Conservation (phyloP, 2,113 vertebrate species). For the Desmodus rotundus region DNA sequence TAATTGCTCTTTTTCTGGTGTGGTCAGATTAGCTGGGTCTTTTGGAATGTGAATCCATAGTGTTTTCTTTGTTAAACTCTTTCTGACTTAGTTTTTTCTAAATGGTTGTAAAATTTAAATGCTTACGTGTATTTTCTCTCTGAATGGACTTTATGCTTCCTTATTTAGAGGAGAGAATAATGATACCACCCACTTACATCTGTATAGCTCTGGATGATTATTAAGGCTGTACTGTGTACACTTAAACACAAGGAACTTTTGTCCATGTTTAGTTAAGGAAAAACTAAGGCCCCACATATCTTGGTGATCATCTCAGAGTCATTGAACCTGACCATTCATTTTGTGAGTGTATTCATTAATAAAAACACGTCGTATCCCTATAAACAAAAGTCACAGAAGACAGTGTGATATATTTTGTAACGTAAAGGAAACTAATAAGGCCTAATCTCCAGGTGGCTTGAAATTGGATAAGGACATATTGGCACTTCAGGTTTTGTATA, state of each 20-base stretch:
- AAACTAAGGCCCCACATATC: not conserved
- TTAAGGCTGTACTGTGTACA: not conserved
- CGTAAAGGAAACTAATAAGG: not conserved
- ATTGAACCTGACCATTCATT: not conserved
- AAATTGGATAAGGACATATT: not conserved
- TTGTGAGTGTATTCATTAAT: not conserved
- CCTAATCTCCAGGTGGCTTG: not conserved
- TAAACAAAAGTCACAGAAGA: not conserved
- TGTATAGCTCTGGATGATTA: not conserved
- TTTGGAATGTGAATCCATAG: not conserved
- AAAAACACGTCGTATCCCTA: not conserved
- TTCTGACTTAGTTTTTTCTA: constrained; percentile 23
- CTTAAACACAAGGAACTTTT: not conserved
- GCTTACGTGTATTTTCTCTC: not conserved
- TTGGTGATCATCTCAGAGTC: not conserved
- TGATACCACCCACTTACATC: not conserved
- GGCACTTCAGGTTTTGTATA: not conserved
- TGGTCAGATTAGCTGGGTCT: not conserved
- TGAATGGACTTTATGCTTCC: not conserved
- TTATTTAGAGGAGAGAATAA: not conserved
- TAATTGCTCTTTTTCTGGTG: not conserved
- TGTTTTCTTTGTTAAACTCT: not conserved
- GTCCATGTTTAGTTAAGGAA: not conserved
- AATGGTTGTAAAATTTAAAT: not conserved
- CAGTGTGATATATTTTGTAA: not conserved